A percentile compares a stretch with the other conserved stretches of the same genome.
Evolutionary conservation across 35 echinoderm and acorn worm genomes (phyloP).

Genomic region (Heliocidaris erythrogramma): DNA sequence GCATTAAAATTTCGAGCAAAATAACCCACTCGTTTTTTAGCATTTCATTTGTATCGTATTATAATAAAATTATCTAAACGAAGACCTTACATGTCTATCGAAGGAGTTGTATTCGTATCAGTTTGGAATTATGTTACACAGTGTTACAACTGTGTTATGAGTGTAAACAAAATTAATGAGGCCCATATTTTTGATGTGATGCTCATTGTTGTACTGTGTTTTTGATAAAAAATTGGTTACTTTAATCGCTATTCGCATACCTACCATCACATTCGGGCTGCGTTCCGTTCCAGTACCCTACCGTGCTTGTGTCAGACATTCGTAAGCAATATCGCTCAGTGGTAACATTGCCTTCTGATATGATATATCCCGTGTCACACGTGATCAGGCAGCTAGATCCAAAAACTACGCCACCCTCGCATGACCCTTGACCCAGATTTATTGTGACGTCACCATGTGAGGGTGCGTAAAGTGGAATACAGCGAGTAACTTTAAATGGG

Average conservation of each 20-base stretch:
- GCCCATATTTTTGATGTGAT: too few relatives aligned
- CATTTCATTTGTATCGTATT: too few relatives aligned
- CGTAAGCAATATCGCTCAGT: background rate
- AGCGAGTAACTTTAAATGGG: constrained; percentile 58
- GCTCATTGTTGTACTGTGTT: too few relatives aligned
- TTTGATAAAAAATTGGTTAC: too few relatives aligned
- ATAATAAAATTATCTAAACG: too few relatives aligned
- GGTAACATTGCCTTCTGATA: constrained; percentile 10
- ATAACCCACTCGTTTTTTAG: too few relatives aligned
- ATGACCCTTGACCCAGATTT: constrained; percentile 41
- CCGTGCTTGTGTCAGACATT: background rate
- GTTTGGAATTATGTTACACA: too few relatives aligned
- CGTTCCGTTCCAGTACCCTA: constrained; percentile 36
- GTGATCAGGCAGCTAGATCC: constrained; percentile 37
- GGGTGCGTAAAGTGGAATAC: background rate
- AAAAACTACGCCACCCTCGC: constrained; percentile 16
- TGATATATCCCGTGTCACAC: constrained; percentile 43
- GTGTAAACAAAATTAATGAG: too few relatives aligned
- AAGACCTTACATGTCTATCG: too few relatives aligned
- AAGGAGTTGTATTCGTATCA: too few relatives aligned
- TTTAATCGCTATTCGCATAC: background rate
- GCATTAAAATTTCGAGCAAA: too few relatives aligned
- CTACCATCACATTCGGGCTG: constrained; percentile 40
- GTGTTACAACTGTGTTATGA: too few relatives aligned
- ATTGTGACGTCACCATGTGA: constrained; percentile 42